phyloP scores from a whole-genome alignment of 2,113 vertebrate species.

The Microtus montanus region DNA sequence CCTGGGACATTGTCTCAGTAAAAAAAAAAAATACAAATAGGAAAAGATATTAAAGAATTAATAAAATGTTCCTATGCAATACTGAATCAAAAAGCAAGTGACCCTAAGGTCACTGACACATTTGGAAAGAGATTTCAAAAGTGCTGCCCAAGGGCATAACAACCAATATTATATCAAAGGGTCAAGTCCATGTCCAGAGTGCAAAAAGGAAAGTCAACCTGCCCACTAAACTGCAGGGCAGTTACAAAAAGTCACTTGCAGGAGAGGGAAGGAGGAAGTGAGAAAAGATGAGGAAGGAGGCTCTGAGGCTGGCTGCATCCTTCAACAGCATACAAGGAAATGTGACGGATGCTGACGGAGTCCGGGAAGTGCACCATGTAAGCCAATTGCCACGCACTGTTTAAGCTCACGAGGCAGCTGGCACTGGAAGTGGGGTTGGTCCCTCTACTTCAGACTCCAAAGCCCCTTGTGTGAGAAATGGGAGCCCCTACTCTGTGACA shows the following conservation, averaged over 20 bases:
- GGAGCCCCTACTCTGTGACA: background rate
- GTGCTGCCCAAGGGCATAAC: background rate
- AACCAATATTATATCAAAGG: background rate
- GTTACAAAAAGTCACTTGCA: background rate
- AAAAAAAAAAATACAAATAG: background rate
- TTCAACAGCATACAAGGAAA: background rate
- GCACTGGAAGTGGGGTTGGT: background rate
- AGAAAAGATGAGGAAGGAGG: background rate
- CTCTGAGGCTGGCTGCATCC: background rate
- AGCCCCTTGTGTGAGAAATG: background rate
- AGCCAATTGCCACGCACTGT: too few relatives aligned
- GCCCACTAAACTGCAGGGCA: background rate
- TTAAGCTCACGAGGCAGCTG: too few relatives aligned
- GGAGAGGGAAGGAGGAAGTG: background rate
- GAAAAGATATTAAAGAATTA: background rate
- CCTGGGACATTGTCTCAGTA: background rate
- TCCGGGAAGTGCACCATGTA: too few relatives aligned
- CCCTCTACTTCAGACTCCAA: background rate
- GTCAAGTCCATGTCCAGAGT: background rate
- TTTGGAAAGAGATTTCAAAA: slow-evolving; percentile 7
- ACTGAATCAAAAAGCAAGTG: background rate
- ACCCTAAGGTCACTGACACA: background rate
- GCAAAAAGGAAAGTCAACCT: background rate
- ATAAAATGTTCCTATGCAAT: background rate
- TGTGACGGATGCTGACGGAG: too few relatives aligned